These are phyloP conservation scores for Leptonema lineaticorne DNA, from an alignment of 1,140 invertebrate species.

Conservation along the genomic window DNA sequence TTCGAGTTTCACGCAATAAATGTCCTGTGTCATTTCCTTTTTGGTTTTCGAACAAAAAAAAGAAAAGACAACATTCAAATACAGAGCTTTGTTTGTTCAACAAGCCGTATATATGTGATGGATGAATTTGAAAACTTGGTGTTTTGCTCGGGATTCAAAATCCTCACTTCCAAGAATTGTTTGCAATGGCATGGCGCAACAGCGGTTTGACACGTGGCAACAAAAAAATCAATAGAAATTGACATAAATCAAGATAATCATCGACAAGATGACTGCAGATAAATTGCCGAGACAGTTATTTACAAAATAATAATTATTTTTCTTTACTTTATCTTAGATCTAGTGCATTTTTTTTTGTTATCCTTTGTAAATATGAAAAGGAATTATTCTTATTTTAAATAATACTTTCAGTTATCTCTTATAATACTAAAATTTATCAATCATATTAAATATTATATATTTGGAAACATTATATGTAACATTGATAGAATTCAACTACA, in stretches of 20 bases:
- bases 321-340: too few relatives aligned
- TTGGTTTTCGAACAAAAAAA: not conserved
- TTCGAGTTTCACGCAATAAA: constrained; percentile 32
- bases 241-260: not conserved
- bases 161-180: not conserved
- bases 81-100: constrained; percentile 32
- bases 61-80: not conserved
- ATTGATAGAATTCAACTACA: too few relatives aligned
- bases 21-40: constrained; percentile 32
- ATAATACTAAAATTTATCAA: too few relatives aligned
- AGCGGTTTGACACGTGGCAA: constrained; percentile 12
- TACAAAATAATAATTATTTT: too few relatives aligned
- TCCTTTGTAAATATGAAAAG: too few relatives aligned
- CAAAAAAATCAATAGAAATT: not conserved
- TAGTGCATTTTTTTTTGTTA: too few relatives aligned
- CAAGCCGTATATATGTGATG: constrained; percentile 17
- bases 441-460: too few relatives aligned
- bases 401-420: too few relatives aligned
- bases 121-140: not conserved
- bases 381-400: too few relatives aligned
- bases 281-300: not conserved
- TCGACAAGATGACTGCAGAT: not conserved
- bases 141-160: constrained; percentile 17
- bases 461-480: too few relatives aligned
- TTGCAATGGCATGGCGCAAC: not conserved